Percentiles rank a stretch among this genome's conserved stretches.
These are phyloP conservation scores for Ptyas mucosa DNA, from an alignment of 2,113 vertebrate species.

Conservation along the genomic window DNA sequence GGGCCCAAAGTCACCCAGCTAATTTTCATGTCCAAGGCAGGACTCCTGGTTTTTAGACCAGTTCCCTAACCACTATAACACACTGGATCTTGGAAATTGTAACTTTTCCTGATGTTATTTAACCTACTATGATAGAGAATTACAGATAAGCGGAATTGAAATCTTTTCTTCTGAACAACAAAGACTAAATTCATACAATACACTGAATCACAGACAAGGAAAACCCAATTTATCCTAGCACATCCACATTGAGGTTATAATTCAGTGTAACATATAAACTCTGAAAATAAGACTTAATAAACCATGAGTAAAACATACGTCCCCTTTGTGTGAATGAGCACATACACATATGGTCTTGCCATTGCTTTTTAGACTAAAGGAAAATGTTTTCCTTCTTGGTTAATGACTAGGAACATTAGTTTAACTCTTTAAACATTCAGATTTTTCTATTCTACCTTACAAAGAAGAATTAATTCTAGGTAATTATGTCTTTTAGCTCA, in stretches of 20 bases:
- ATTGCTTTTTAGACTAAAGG: not conserved
- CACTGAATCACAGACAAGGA: not conserved
- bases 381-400: not conserved
- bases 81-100: not conserved
- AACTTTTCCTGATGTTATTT: not conserved
- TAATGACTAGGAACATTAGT: not conserved
- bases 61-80: not conserved
- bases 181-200: not conserved
- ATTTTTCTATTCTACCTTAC: not conserved
- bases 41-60: not conserved
- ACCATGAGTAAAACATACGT: not conserved
- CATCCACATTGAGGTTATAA: not conserved
- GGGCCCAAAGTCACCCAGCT: not conserved
- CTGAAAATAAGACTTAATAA: not conserved
- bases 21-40: not conserved
- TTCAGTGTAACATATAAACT: not conserved
- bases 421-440: not conserved
- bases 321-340: not conserved
- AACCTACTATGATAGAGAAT: not conserved
- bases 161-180: not conserved
- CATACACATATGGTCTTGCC: not conserved
- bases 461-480: constrained; percentile 5
- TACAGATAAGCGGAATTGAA: not conserved
- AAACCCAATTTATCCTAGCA: not conserved
- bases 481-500: not conserved